Percentiles rank a stretch among this genome's conserved stretches.
These are phyloP conservation scores for Urechis unicinctus DNA, from an alignment of 2,888 invertebrate genomes.

Conservation along the genomic window DNA sequence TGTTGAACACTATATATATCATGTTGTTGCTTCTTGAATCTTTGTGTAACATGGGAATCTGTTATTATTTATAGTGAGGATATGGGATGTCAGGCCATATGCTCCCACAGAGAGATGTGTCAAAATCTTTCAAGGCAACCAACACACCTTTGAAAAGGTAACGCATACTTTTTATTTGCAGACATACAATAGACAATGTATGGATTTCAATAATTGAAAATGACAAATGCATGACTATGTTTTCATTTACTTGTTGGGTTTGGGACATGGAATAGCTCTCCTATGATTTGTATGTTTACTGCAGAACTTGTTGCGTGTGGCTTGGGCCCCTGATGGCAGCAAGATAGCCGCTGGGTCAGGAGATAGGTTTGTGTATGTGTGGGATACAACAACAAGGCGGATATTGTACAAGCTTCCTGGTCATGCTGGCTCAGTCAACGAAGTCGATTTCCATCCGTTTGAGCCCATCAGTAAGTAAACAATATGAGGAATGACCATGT, in stretches of 20 bases:
- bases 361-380: constrained; percentile 90
- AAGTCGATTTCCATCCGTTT: constrained; percentile 86
- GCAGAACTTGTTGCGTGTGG: constrained; percentile 79
- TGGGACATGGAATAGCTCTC: too few species aligned
- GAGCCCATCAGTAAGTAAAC: constrained; percentile 72
- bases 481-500: not conserved
- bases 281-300: not conserved
- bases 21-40: too few species aligned
- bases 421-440: constrained; percentile 95
- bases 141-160: constrained; percentile 37
- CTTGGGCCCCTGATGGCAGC: constrained; percentile 89
- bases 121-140: constrained; percentile 26
- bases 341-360: constrained; percentile 88
- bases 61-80: constrained; percentile 55
- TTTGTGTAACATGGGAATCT: too few species aligned
- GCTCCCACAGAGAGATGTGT: constrained; percentile 28
- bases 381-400: constrained; percentile 89
- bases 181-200: too few species aligned
- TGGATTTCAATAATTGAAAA: too few species aligned
- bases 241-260: too few species aligned
- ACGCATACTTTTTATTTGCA: too few species aligned
- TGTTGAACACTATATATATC: too few species aligned
- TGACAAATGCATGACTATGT: too few species aligned
- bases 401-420: constrained; percentile 95
- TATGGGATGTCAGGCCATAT: constrained; percentile 27